Base-by-base conservation (phyloP, 2,113 vertebrate genomes). In the Bagarius yarrelli region DNA sequence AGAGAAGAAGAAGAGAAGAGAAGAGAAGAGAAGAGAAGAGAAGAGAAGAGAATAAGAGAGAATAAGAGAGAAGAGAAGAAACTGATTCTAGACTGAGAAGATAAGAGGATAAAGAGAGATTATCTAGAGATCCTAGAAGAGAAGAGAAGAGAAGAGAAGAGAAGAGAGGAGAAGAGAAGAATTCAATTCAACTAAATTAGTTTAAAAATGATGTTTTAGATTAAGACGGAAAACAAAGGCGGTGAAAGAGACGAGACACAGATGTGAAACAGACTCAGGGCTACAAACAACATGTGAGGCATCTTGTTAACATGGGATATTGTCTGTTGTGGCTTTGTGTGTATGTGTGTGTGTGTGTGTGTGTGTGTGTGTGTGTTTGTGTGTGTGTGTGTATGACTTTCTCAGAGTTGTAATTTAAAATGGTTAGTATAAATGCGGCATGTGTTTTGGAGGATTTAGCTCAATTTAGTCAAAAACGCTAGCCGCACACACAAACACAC, bases 321-420 rank as follows among this genome's bases (percentile, higher is more conserved):
- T 63, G 52, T 89, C 73, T 86, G 83, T 84, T 81, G 82, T 83
- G 81, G 53, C 5, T 61, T 52, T n/a, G 5, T 55, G 64, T 14
- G 32, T 34, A 70, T 79, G 81, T 82, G 80, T 50, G 9, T 78
- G 52, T 34, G 78, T 57, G 61, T 78, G 57, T 36, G 74, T 30
- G 36, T 59, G 25, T 27, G 61, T 79, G 30, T 67, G 32, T 34
- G 13, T 57, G 67, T 25, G 16, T 32, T 16, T 1, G 8, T 25
- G 47, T 32, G 15, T n/a, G 8, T n/a, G 64, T 30, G 70, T 63
- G 74, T 83, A 72, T 76, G 78, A 53, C 47, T 19, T 82, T 80
- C 80, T 60, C 69, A 75, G 75, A 84, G 79, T 30, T 52, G 36
- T 81, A 75, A 88, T 78, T 70, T 85, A 83, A 78, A 55, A 84